Evolutionary conservation across 2,113 vertebrate species (phyloP), one percentile per base, ranked within the genome.

Genomic region (Otolemur garnettii): DNA sequence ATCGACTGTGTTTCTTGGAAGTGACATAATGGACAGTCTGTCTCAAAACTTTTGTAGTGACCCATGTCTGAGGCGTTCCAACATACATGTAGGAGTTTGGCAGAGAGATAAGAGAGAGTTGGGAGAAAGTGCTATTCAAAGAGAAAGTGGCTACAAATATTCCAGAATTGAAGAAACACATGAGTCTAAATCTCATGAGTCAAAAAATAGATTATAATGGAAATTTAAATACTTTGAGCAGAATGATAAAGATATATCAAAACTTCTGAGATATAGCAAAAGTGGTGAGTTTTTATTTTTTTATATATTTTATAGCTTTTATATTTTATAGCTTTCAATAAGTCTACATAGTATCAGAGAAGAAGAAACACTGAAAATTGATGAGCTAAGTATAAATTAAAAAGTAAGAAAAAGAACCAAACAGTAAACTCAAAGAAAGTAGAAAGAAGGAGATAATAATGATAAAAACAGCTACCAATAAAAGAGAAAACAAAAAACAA

Each of bases 191-290:
- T 94, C 30, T 74, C 69, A 60, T 12, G 4, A 6, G 13, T 91
- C 55, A 89, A 57, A 93, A 38, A 85, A 85, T 62, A 93, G 55
- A 55, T 38, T 55, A 80, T 14, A 68, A 69, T 3, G 15, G 59
- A 83, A 90, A 87, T 59, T 87, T 81, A 92, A 93, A 81, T 80
- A 81, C 35, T 60, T 91, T 35, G 13, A 96, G 82, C 72, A 95
- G 42, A 96, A 72, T 60, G 30, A 38, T 82, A 86, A 68, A 89
- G 13, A 74, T 83, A 69, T 74, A 62, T 26, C 38, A 64, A 91
- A 91, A 86, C 33, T 26, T 94, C n/a, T 28, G 35, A 10, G 5
- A 84, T 66, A 93, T 4, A 69, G 45, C 45, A 88, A 81, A 93
- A 60, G 5, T 59, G 33, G 84, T 72, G 77, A 26, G 57, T n/a